A percentile compares a stretch with the other conserved stretches of the same genome.
Evolutionary conservation across 2,888 invertebrate species (phyloP).

Genomic region (Thymelicus acteon): DNA sequence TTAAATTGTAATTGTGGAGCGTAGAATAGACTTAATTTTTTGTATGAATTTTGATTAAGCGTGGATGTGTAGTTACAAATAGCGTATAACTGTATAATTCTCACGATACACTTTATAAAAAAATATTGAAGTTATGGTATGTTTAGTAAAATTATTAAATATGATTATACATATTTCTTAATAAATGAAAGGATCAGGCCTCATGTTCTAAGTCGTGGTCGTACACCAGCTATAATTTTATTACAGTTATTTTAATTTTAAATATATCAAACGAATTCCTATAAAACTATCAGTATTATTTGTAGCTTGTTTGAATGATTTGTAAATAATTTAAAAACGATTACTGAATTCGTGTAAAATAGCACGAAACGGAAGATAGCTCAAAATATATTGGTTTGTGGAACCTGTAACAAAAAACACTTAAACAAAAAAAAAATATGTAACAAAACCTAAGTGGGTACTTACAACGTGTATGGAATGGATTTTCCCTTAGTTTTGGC

Average conservation of each 20-base stretch:
- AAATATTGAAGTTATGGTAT: background rate
- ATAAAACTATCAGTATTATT: background rate
- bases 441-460: too few species aligned
- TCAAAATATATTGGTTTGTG: background rate
- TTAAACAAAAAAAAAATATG: too few species aligned
- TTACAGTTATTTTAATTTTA: background rate
- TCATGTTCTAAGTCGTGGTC: background rate
- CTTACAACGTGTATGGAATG: too few species aligned
- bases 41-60: constrained; percentile 32
- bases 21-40: constrained; percentile 30
- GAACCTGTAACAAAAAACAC: too few species aligned
- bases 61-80: constrained; percentile 30
- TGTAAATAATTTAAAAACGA: too few species aligned
- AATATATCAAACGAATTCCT: constrained; percentile 2
- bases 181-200: background rate
- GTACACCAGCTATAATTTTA: constrained; percentile 2
- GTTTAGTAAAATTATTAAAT: background rate
- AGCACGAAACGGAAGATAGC: background rate
- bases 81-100: constrained; percentile 20
- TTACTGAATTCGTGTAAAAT: background rate
- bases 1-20: constrained; percentile 34
- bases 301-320: background rate
- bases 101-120: constrained; percentile 2
- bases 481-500: too few species aligned
- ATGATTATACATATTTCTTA: background rate